These are phyloP conservation scores for Oscarella lobularis DNA, from an alignment of 37 sponge, comb jelly and placozoan genomes.

Conservation along the genomic window DNA sequence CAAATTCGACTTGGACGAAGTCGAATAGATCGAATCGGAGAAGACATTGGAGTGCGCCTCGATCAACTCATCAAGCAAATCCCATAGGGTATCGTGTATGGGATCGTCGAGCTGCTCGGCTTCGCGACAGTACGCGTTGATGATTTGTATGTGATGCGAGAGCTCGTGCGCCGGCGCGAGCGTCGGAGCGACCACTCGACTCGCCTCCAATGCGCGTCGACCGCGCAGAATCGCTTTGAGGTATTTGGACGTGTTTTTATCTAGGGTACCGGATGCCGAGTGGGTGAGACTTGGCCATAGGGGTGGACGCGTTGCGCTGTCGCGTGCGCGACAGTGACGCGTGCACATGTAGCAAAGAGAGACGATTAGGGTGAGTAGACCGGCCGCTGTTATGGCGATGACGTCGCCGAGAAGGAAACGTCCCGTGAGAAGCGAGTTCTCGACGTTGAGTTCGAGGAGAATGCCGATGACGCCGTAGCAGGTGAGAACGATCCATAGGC, in stretches of 20 bases:
- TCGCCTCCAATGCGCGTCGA: conserved; percentile 8
- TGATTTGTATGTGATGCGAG: conserved; percentile 21
- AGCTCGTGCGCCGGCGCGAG: conserved; percentile 35
- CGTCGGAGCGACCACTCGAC: conserved; percentile 3
- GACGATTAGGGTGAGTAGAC: neutral
- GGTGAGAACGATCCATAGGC: neutral
- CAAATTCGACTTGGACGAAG: neutral
- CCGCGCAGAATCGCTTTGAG: conserved; percentile 18
- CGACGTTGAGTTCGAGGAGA: neutral
- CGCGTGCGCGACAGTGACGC: neutral
- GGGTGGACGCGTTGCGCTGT: too few species aligned
- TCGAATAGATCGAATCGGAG: conserved; percentile 17
- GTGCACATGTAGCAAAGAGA: neutral
- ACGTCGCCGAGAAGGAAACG: neutral
- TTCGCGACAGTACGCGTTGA: conserved; percentile 39
- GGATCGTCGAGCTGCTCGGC: conserved; percentile 16
- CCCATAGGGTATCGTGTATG: conserved; percentile 24
- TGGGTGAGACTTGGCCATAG: neutral
- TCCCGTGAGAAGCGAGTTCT: neutral
- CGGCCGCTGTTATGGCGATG: neutral
- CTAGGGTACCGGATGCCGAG: neutral
- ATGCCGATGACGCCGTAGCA: neutral
- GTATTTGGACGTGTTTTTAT: neutral
- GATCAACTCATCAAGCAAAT: conserved; percentile 23
- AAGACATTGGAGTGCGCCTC: conserved; percentile 20